These are phyloP conservation scores for Glyptemys insculpta DNA, from an alignment of 2,797 vertebrate genomes.

Conservation along the genomic window DNA sequence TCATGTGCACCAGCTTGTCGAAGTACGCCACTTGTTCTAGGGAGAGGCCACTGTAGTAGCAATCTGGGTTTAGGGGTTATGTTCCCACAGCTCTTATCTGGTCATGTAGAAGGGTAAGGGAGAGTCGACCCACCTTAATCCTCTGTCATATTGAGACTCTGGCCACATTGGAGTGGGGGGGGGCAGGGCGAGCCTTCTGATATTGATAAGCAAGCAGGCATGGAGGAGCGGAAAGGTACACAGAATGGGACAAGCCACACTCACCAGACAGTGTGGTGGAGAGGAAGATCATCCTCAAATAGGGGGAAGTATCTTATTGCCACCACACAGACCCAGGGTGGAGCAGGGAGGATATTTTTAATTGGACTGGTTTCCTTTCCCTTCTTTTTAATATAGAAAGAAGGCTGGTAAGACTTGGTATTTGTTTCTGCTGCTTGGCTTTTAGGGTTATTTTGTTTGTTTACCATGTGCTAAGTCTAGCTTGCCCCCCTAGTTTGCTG, in stretches of 20 bases:
- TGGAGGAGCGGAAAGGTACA: not conserved
- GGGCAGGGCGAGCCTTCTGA: not conserved
- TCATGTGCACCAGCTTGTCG: not conserved
- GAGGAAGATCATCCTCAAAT: not conserved
- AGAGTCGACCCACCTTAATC: not conserved
- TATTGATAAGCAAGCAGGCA: not conserved
- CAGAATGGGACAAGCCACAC: not conserved
- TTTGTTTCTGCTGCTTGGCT: not conserved
- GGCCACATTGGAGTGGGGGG: not conserved
- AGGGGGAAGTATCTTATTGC: not conserved
- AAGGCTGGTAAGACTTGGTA: not conserved
- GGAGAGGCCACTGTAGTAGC: not conserved
- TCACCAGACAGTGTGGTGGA: not conserved
- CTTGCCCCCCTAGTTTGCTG: not conserved
- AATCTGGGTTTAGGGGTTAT: not conserved
- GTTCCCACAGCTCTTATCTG: not conserved
- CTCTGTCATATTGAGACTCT: not conserved
- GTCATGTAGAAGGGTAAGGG: not conserved
- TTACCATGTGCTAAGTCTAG: not conserved
- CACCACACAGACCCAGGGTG: not conserved
- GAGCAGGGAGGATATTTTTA: not conserved
- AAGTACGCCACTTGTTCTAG: not conserved
- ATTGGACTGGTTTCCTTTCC: not conserved
- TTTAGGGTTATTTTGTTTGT: not conserved
- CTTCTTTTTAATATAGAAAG: not conserved